Evolutionary conservation across 2,888 invertebrate species (phyloP), one percentile per base, ranked within the genome.

Genomic region (Drosophila mulleri): DNA sequence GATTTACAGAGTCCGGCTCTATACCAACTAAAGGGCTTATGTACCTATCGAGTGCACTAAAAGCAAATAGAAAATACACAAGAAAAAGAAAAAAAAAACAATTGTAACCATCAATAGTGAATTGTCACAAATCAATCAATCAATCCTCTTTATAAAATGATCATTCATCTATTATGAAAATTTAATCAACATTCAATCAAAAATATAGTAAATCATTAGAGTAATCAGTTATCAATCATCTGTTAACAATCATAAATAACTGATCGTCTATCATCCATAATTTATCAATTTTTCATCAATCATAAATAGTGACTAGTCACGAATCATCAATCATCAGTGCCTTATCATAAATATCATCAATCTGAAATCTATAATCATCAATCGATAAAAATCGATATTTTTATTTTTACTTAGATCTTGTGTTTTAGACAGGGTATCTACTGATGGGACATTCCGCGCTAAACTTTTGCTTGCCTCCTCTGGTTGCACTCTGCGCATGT

Each of bases 1-100:
- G 75, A 75, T 75, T 75, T 77, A 45, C 54, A 50, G 47, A 67
- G 65, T 35, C 57, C 16, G 45, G 53, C 74, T 75, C 45, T 23
- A 54, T 14, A 7, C 32, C n/a, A 14, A 0, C 60, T 23, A 18
- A 23, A 29, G 5, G 45, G n/a, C 68, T 78, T 76, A 72, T 62
- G 52, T 35, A 59, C 26, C 41, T 4, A 26, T 12, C n/a, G 26
- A n/a, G 11, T 48, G 12, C 63, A 63, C 63, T 37, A 8, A 50
- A 32, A 11, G 37, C 14, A 50, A 26, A 62, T 16, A 20, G 3
- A 7, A 11, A 37, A 20, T 37, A 14, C 20, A 23, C 35, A 23
- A 23, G 14, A 20, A 0, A 14, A 1, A 35, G 1, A 29, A 7
- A 7, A 26, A 26, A 4, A 3, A 29, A 35, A 14, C 6, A 14